These are phyloP conservation scores for Leptopilina drosophilae DNA, from an alignment of 2,888 invertebrate species.

Conservation along the genomic window DNA sequence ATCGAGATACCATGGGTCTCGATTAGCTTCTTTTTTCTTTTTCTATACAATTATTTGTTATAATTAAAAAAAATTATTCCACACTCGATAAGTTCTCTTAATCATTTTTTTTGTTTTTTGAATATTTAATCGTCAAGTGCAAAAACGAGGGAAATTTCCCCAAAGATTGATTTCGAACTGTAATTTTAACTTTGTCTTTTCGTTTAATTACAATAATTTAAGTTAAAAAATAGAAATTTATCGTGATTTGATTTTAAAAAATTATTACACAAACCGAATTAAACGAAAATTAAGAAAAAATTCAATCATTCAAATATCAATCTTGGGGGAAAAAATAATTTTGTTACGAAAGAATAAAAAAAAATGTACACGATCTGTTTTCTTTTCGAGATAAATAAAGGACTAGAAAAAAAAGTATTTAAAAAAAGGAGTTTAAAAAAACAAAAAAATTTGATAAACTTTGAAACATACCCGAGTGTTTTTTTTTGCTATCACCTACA, in stretches of 20 bases:
- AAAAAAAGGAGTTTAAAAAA: slow-evolving; percentile 1
- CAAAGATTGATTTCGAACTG: not conserved
- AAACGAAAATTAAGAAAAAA: too few relatives aligned
- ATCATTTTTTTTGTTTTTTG: not conserved
- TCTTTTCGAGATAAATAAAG: not conserved
- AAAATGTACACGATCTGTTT: not conserved
- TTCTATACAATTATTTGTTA: not conserved
- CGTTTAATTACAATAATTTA: too few relatives aligned
- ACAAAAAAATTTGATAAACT: slow-evolving; percentile 6
- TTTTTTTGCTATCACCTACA: slow-evolving; percentile 42
- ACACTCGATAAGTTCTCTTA: not conserved
- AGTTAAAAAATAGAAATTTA: too few relatives aligned
- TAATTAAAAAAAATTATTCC: not conserved
- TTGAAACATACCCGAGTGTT: slow-evolving; percentile 17
- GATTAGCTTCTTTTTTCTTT: not conserved
- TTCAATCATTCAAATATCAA: too few relatives aligned
- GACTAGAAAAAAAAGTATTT: not conserved
- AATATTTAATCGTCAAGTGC: not conserved
- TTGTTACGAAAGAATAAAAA: not conserved
- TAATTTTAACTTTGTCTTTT: too few relatives aligned
- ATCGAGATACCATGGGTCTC: slow-evolving; percentile 13
- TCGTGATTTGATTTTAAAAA: too few relatives aligned
- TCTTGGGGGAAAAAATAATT: not conserved
- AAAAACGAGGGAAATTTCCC: not conserved
- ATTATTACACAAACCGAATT: too few relatives aligned